Evolutionary conservation across 2,797 vertebrate genomes (phyloP), one percentile per base, ranked within the genome.

Genomic region (Allobates femoralis): DNA sequence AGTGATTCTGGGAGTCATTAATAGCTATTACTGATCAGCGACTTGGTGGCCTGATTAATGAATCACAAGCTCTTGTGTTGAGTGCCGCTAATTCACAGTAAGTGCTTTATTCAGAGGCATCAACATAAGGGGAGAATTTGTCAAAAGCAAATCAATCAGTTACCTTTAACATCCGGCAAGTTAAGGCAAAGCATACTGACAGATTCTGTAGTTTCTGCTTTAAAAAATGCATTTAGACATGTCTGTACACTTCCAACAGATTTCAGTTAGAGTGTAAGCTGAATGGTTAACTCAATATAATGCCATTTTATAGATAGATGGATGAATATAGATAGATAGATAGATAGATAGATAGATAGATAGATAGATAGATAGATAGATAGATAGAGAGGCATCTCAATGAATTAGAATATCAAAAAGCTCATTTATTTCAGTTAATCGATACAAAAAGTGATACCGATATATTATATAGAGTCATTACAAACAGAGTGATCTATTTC

Each of bases 111-210:
- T 87, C 75, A 71, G 51, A 83, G 51, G 26, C 64, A 87, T 84
- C 76, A 60, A 26, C 75, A 62, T 46, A 23, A 37, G 78, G 62
- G 53, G 26, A 56, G 21, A 64, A 83, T 79, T 77, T 76, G 83
- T 87, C 81, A 87, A 74, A 66, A 83, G 86, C 81, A 21, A 81
- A 87, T 84, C 81, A 87, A 79, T 87, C 86, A 87, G 75, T 62
- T 73, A 67, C 78, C 81, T 81, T 81, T 81, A 86, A 66, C 85
- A 86, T 86, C 55, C 37, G 37, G 23, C 56, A 73, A 74, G 78
- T 86, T 23, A 74, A n/a, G 55, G 50, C n/a, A 81, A 75, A 51
- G 64, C 53, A 32, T 26, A 51, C 75, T 50, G 64, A 60, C 28
- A 19, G 21, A 64, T 69, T 66, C 32, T 50, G 41, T 53, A 76